Evolutionary conservation across 2,888 invertebrate species (phyloP), one percentile per base, ranked within the genome.

Genomic region (Phalera bucephala): DNA sequence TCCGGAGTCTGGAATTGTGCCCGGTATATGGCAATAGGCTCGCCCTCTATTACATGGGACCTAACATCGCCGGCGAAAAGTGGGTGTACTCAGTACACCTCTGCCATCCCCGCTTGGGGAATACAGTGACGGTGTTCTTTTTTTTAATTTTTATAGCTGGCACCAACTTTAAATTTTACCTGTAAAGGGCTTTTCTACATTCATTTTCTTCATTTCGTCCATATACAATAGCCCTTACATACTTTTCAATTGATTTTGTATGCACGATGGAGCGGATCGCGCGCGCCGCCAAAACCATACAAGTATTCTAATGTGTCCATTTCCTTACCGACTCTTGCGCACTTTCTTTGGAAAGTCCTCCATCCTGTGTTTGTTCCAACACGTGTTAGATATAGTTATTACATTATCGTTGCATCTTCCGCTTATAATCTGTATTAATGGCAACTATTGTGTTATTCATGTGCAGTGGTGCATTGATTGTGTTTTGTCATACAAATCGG

Each of bases 261-360:
- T 82, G 76, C 82, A 71, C 52, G 63, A 57, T 49, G 40, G 60
- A 59, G 51, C 51, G 40, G 40, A 28, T 49, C 43, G 40, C 54
- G 37, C 45, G 40, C 55, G 57, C 52, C 53, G 45, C 72, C 74
- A 72, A 73, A 77, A 63, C 55, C 53, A 65, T 72, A 56, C 44
- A 23, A 17, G 28, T 60, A 78, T 74, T 72, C 53, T 67, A 77
- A 79, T 74, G 54, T 60, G 53, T 43, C 55, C 44, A 67, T 72
- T 73, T 74, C 74, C 79, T 73, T 49, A 45, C 52, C 39, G 34
- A 15, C 22, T 20, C 21, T 9, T 36, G 32, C 28, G 23, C 47
- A 60, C 74, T 76, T 74, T 76, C 75, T 68, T 59, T 61, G 56
- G 69, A 65, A 68, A 68, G 60, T 57, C 47, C 54, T 41, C 36